phyloP scores from a whole-genome alignment of 2,113 vertebrate species.

The Antechinus flavipes region DNA sequence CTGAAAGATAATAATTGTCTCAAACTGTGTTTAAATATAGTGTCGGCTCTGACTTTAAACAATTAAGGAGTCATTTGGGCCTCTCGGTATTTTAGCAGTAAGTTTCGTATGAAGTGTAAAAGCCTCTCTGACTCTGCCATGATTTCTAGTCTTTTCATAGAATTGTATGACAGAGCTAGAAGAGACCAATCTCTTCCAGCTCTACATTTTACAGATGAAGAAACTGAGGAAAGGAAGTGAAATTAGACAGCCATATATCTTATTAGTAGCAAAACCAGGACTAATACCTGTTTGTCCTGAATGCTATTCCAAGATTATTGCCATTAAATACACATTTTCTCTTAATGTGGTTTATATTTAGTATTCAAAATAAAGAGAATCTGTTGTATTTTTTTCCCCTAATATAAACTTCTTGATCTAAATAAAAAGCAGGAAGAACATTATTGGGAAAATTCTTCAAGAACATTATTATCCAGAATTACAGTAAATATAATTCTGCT shows the following conservation, averaged over 20 bases:
- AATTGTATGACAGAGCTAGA: background rate
- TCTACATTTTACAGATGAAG: background rate
- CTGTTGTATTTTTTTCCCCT: background rate
- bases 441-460: background rate
- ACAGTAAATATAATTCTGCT: background rate
- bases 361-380: background rate
- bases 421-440: background rate
- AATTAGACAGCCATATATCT: background rate
- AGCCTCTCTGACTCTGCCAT: background rate
- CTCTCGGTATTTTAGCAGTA: constrained; percentile 4
- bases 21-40: constrained; percentile 16
- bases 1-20: background rate
- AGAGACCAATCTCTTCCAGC: background rate
- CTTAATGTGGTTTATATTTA: background rate
- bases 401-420: background rate
- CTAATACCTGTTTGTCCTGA: background rate
- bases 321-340: background rate
- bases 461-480: background rate
- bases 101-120: constrained; percentile 28
- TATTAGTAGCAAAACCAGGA: background rate
- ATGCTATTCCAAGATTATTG: background rate
- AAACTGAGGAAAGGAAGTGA: background rate
- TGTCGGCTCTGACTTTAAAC: constrained; percentile 16
- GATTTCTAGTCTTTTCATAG: background rate
- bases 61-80: constrained; percentile 1